A percentile compares a stretch with the other conserved stretches of the same genome.
Conservation (phyloP, 2,888 invertebrate species). For the Caenorhabditis auriculariae region DNA sequence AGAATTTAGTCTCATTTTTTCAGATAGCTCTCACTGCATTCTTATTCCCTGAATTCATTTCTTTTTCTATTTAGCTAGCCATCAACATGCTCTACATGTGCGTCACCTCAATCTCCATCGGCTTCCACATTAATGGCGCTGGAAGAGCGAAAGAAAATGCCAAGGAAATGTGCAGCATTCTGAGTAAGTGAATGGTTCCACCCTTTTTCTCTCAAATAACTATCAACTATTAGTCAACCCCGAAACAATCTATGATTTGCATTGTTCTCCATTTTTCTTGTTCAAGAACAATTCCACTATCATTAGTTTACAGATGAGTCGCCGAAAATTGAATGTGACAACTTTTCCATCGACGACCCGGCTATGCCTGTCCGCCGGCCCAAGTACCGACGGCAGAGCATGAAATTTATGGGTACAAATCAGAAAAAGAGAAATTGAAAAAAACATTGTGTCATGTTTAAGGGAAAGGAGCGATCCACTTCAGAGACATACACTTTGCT, state of each 20-base stretch:
- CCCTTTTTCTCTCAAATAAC: too few relatives aligned
- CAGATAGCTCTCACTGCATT: too few relatives aligned
- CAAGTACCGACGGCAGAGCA: slow-evolving; percentile 38
- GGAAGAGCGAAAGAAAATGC: slow-evolving; percentile 53
- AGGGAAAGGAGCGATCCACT: slow-evolving; percentile 68
- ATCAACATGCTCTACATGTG: slow-evolving; percentile 62
- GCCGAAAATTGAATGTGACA: slow-evolving; percentile 36
- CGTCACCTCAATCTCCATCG: slow-evolving; percentile 58
- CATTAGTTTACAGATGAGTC: slow-evolving; percentile 28
- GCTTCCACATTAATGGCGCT: slow-evolving; percentile 61
- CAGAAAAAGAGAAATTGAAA: neutral
- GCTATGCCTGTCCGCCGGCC: slow-evolving; percentile 28
- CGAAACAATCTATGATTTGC: neutral
- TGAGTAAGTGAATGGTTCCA: slow-evolving; percentile 22
- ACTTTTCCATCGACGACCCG: slow-evolving; percentile 27
- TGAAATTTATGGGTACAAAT: slow-evolving; percentile 45
- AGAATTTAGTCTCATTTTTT: too few relatives aligned
- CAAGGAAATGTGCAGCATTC: slow-evolving; percentile 48
- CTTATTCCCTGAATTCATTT: neutral
- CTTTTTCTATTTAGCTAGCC: slow-evolving; percentile 33
- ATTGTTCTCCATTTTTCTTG: neutral
- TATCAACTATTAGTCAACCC: neutral
- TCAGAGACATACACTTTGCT: slow-evolving; percentile 76
- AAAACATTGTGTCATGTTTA: neutral
- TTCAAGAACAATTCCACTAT: neutral